Percentiles rank a stretch among this genome's conserved stretches.
Evolutionary conservation across 2,888 invertebrate genomes (phyloP).

Genomic region (Mythimna loreyi): DNA sequence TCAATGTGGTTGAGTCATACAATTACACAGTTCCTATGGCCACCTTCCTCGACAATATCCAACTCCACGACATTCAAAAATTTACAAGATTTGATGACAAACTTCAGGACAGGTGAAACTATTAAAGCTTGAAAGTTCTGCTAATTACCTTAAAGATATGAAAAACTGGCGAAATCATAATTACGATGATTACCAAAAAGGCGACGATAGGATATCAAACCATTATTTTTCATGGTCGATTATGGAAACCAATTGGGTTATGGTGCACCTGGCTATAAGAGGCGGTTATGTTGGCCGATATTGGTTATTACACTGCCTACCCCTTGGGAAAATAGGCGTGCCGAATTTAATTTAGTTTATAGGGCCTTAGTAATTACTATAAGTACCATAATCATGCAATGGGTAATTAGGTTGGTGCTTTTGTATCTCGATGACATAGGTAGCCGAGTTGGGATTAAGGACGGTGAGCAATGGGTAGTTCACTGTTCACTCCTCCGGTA

Average conservation of each 20-base stretch:
- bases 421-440: no score
- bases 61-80: no score
- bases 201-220: constrained; percentile 13
- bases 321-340: background rate
- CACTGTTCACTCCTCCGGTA: no score
- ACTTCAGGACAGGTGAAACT: no score
- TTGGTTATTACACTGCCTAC: background rate
- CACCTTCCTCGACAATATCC: no score
- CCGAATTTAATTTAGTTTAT: constrained; percentile 4
- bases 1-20: no score
- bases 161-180: constrained; percentile 3
- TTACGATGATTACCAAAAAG: constrained; percentile 17
- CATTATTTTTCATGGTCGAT: constrained; percentile 31
- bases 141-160: background rate
- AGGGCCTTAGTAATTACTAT: background rate
- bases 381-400: background rate
- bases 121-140: no score
- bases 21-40: no score
- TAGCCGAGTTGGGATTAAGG: no score
- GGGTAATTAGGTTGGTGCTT: background rate
- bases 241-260: constrained; percentile 15
- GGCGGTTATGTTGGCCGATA: constrained; percentile 11
- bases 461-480: no score
- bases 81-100: no score
- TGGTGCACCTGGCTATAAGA: constrained; percentile 24